Evolutionary conservation across 23 tunicate species (phyloP).

Genomic region (Trididemnum nubilum): DNA sequence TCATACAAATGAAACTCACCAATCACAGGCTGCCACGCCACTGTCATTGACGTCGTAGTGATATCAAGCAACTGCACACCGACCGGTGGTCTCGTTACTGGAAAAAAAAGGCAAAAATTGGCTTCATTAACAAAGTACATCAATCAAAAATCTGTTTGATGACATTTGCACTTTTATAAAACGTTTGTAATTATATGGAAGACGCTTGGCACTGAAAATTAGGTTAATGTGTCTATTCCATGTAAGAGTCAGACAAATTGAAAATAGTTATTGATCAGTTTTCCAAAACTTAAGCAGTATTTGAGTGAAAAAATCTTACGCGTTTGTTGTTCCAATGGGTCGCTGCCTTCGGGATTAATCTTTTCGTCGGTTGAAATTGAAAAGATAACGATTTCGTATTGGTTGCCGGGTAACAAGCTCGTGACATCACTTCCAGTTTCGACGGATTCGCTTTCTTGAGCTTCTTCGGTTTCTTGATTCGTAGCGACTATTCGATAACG

Average conservation of each 20-base stretch:
- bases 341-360: slow-evolving; percentile 54
- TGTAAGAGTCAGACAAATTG: too few relatives aligned
- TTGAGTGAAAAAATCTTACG: too few relatives aligned
- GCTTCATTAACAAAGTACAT: too few relatives aligned
- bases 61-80: slow-evolving; percentile 24
- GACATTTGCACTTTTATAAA: too few relatives aligned
- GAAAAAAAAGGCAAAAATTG: too few relatives aligned
- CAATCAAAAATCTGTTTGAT: too few relatives aligned
- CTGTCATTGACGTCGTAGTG: slow-evolving; percentile 33
- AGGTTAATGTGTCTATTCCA: too few relatives aligned
- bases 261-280: too few relatives aligned
- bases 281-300: too few relatives aligned
- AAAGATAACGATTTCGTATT: slow-evolving; percentile 38
- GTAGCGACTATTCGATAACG: slow-evolving; percentile 23
- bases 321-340: slow-evolving; percentile 25
- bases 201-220: too few relatives aligned
- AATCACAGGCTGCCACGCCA: slow-evolving; percentile 47
- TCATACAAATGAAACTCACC: slow-evolving; percentile 18
- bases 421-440: background rate
- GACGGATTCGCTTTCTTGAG: background rate
- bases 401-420: slow-evolving; percentile 29
- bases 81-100: slow-evolving; percentile 59
- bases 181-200: too few relatives aligned
- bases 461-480: slow-evolving; percentile 1
- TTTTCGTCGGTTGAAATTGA: slow-evolving; percentile 29